A percentile compares a stretch with the other conserved stretches of the same genome.
Conservation (phyloP, 2,113 vertebrate genomes). For the Trichomycterus rosablanca region DNA sequence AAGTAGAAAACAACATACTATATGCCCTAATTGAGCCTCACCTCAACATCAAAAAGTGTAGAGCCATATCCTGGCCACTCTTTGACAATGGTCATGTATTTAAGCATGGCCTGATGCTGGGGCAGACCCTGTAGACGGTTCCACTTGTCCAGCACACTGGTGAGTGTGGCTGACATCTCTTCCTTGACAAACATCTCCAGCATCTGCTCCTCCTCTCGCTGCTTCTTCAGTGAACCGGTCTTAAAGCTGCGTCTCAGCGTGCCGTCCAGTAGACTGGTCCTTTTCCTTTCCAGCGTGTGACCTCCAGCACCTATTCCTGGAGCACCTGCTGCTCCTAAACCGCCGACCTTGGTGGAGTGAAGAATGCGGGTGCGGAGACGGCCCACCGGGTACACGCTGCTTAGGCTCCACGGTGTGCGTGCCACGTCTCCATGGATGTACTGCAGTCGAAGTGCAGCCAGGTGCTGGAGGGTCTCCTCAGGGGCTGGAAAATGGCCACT, state of each 20-base stretch:
- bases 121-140: slow-evolving; percentile 79
- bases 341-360: slow-evolving; percentile 80
- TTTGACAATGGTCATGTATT: slow-evolving; percentile 85
- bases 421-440: slow-evolving; percentile 82
- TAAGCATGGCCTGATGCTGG: slow-evolving; percentile 89
- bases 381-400: slow-evolving; percentile 79
- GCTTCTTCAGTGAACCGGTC: slow-evolving; percentile 85
- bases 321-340: slow-evolving; percentile 53
- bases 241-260: slow-evolving; percentile 84
- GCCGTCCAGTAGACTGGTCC: slow-evolving; percentile 85
- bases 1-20: too few relatives aligned
- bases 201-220: slow-evolving; percentile 90
- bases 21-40: slow-evolving; percentile 55
- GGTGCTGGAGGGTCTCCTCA: slow-evolving; percentile 84
- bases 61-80: slow-evolving; percentile 91
- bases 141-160: slow-evolving; percentile 86
- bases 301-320: slow-evolving; percentile 48
- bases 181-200: slow-evolving; percentile 93
- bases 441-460: slow-evolving; percentile 82
- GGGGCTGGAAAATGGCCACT: slow-evolving; percentile 86
- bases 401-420: slow-evolving; percentile 78
- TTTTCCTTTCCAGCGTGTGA: slow-evolving; percentile 72
- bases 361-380: slow-evolving; percentile 83
- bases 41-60: slow-evolving; percentile 90
- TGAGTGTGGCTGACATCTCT: slow-evolving; percentile 84